Conservation (phyloP, 2,113 vertebrate genomes). For the Eulacestoma nigropectus region DNA sequence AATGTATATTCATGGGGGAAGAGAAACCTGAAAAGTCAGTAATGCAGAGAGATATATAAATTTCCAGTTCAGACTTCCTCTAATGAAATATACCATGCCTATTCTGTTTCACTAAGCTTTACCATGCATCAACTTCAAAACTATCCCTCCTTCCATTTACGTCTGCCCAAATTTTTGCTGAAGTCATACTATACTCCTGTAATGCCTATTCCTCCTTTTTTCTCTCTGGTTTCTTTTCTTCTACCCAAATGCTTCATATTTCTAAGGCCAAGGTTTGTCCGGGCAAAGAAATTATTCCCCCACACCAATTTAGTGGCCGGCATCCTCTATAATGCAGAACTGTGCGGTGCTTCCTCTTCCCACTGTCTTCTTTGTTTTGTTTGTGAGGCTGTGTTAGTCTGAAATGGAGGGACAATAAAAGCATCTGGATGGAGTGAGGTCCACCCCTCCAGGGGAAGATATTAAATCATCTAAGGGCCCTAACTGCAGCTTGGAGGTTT, state of each 20-base stretch:
- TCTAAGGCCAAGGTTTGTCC: not conserved
- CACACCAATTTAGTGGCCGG: not conserved
- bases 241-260: not conserved
- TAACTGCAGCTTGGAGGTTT: not conserved
- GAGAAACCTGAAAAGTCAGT: not conserved
- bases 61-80: not conserved
- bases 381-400: not conserved
- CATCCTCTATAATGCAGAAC: not conserved
- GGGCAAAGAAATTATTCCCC: not conserved
- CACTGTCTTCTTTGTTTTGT: not conserved
- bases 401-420: not conserved
- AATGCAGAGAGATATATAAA: not conserved
- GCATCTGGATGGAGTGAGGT: not conserved
- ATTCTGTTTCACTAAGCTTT: not conserved
- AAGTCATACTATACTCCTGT: not conserved
- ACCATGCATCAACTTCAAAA: not conserved
- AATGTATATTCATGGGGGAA: not conserved
- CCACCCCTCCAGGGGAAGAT: not conserved
- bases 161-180: not conserved
- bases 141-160: not conserved
- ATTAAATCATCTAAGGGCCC: not conserved
- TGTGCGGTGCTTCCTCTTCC: not conserved
- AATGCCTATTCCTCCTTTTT: not conserved
- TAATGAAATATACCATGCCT: not conserved
- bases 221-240: not conserved